A percentile compares a stretch with the other conserved stretches of the same genome.
Evolutionary conservation across 1,140 invertebrate species (phyloP).

Genomic region (Lysiphlebus fabarum): DNA sequence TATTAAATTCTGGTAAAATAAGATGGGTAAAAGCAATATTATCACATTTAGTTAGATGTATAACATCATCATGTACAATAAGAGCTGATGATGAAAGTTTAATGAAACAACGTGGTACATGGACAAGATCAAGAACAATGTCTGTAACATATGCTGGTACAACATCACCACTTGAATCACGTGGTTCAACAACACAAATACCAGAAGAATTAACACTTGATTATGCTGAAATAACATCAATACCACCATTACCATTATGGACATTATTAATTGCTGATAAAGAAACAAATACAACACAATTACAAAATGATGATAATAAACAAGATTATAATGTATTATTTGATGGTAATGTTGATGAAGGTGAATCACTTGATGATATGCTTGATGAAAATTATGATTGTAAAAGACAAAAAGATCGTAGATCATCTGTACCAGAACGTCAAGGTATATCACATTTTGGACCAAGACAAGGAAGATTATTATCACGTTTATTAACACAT

Average conservation of each 20-base stretch:
- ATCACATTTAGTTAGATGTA: conserved; percentile 87
- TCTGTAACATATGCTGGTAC: conserved; percentile 78
- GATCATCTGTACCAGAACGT: conserved; percentile 66
- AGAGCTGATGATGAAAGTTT: conserved; percentile 64
- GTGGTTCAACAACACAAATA: conserved; percentile 62
- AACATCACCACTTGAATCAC: conserved; percentile 57
- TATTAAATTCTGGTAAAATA: conserved; percentile 98
- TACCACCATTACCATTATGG: conserved; percentile 94
- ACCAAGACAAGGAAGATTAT: conserved; percentile 72
- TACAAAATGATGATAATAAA: conserved; percentile 46
- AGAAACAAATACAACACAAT: conserved; percentile 58
- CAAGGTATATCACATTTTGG: conserved; percentile 79
- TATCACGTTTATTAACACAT: conserved; percentile 89
- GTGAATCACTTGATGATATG: conserved; percentile 80
- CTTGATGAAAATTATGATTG: conserved; percentile 66
- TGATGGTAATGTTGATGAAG: conserved; percentile 70
- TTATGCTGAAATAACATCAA: conserved; percentile 94
- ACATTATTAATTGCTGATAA: conserved; percentile 91
- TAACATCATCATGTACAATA: conserved; percentile 65
- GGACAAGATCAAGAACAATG: conserved; percentile 82
- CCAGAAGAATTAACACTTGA: conserved; percentile 86
- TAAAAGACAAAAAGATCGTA: conserved; percentile 61
- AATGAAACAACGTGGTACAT: conserved; percentile 58
- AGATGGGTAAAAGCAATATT: conserved; percentile 96
- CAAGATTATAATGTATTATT: conserved; percentile 87